phyloP scores from a whole-genome alignment of 2,888 invertebrate species.

The Nipponacmea schrenckii region DNA sequence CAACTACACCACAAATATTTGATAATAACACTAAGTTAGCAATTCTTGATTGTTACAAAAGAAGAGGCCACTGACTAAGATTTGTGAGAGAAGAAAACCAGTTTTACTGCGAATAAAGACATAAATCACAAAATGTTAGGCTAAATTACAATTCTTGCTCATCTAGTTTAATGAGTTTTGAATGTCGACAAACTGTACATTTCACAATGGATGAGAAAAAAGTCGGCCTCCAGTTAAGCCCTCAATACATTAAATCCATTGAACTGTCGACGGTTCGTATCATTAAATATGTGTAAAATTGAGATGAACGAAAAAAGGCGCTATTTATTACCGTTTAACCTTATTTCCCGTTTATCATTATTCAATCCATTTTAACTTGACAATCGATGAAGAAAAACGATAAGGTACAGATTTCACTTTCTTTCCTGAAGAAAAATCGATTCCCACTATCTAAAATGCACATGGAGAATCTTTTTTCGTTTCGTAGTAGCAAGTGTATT shows the following conservation, averaged over 20 bases:
- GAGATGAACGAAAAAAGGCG: not conserved
- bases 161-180: slow-evolving; percentile 5
- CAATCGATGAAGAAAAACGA: not conserved
- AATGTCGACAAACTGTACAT: slow-evolving; percentile 7
- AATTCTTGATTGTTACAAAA: too few species aligned
- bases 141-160: slow-evolving; percentile 5
- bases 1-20: too few species aligned
- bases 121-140: slow-evolving; percentile 9
- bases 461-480: too few species aligned
- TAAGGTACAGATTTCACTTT: not conserved
- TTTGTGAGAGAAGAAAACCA: not conserved
- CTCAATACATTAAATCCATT: slow-evolving; percentile 6
- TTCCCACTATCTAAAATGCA: too few species aligned
- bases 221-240: not conserved
- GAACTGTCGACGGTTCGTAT: not conserved
- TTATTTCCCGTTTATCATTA: not conserved
- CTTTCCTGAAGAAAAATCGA: too few species aligned
- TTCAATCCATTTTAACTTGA: not conserved
- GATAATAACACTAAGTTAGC: too few species aligned
- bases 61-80: slow-evolving; percentile 2
- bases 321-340: slow-evolving; percentile 6
- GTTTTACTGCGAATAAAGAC: slow-evolving; percentile 7
- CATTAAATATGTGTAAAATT: slow-evolving; percentile 9
- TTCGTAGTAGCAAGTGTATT: too few species aligned
- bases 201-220: slow-evolving; percentile 6